Evolutionary conservation across 2,888 invertebrate genomes (phyloP), one percentile per base, ranked within the genome.

Genomic region (Lobophora halterata): DNA sequence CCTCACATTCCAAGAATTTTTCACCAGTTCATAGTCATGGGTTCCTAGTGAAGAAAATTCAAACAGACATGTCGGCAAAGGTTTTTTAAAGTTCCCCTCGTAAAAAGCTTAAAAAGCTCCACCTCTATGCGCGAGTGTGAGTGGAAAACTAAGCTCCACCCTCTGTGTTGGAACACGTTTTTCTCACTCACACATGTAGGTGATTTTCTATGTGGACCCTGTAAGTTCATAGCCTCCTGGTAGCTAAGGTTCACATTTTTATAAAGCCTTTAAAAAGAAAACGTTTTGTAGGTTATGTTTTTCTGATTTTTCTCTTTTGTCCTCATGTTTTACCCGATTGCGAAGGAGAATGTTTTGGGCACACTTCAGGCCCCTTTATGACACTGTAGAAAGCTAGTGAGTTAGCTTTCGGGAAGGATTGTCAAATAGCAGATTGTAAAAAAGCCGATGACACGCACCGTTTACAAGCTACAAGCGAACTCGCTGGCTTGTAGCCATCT

Each of bases 21-120:
- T 55, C 18, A 73, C 53, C 73, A 65, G 31, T 61, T 64, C 5
- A 30, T 19, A 24, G 58, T 60, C 56, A 61, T 88, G 75, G 9
- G 57, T 23, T 57, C 85, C 80, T 72, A 58, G 73, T 82, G 46
- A 32, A 72, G 71, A 82, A 85, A 86, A 85, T 88, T 88, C 83
- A 87, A 83, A 79, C 62, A 62, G 69, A 68, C 74, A 71, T 78
- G 75, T 75, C 74, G 74, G 76, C 71, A 78, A 77, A 71, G 71
- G 73, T 77, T 85, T 83, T 83, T 83, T 79, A 79, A 80, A 79
- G 68, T 72, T 56, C 65, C 49, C 49, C 58, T 41, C 53, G 43
- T 58, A 71, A 73, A 70, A 71, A 52, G 57, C 71, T 74, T 74
- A 73, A 79, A 70, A 73, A 71, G 67, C 61, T 56, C 57, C 57